These are phyloP conservation scores for Platycheirus rosarum DNA, from an alignment of 2,888 invertebrate genomes.

Conservation along the genomic window DNA sequence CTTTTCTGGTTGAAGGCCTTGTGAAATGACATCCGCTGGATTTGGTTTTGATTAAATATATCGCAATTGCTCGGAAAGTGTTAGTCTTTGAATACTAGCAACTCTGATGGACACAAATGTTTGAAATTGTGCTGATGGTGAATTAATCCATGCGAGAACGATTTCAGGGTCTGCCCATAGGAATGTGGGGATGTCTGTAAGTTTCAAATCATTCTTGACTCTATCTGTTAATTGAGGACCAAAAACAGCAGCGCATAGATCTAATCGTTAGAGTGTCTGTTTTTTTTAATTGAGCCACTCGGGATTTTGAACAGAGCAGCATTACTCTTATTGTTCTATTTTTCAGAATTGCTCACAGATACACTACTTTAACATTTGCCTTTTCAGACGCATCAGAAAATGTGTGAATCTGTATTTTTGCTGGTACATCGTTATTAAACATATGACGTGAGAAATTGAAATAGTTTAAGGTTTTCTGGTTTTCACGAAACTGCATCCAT, in stretches of 20 bases:
- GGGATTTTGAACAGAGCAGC: constrained; percentile 50
- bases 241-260: constrained; percentile 35
- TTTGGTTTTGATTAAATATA: constrained; percentile 15
- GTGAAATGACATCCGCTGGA: constrained; percentile 30
- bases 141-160: constrained; percentile 15
- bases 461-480: background rate
- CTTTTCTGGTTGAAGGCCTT: constrained; percentile 10
- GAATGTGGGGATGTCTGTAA: background rate
- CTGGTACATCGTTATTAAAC: constrained; percentile 4
- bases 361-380: constrained; percentile 33
- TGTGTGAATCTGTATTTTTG: constrained; percentile 44
- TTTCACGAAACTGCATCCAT: constrained; percentile 24
- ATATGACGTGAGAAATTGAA: constrained; percentile 28
- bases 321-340: constrained; percentile 14
- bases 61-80: constrained; percentile 13
- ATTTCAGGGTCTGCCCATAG: constrained; percentile 38
- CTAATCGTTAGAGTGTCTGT: constrained; percentile 26
- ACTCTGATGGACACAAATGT: constrained; percentile 23
- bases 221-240: constrained; percentile 19
- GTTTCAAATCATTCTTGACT: constrained; percentile 4
- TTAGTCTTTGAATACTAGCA: constrained; percentile 12
- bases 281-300: constrained; percentile 50
- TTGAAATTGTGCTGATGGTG: constrained; percentile 3
- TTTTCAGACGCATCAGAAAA: constrained; percentile 60
- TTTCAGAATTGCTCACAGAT: constrained; percentile 24